These are phyloP conservation scores for Brachyhypopomus occidentalis DNA, from an alignment of 2,113 vertebrate species.

Conservation along the genomic window DNA sequence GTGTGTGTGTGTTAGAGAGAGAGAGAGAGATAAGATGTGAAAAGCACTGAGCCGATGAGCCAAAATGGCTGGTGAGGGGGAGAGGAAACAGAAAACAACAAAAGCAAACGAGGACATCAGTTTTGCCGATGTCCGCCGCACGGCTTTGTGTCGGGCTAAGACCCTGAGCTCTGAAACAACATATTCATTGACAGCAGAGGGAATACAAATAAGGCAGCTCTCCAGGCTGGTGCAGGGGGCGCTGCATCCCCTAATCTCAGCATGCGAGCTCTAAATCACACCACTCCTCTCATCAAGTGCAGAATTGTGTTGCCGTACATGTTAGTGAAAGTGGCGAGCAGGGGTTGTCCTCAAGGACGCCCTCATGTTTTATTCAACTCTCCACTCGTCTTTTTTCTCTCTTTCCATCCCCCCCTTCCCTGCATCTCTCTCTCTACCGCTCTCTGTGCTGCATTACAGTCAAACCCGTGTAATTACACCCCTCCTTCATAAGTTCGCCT, in stretches of 20 bases:
- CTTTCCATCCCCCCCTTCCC: neutral
- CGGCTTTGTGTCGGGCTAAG: slow-evolving; percentile 2
- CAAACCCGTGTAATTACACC: slow-evolving; percentile 36
- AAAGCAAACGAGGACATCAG: neutral
- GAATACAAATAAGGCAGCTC: slow-evolving; percentile 46
- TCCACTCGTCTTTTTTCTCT: slow-evolving; percentile 28
- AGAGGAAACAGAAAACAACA: neutral
- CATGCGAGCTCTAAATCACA: slow-evolving; percentile 48
- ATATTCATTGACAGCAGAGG: slow-evolving; percentile 47
- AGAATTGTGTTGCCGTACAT: slow-evolving; percentile 55
- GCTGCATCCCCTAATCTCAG: slow-evolving; percentile 51
- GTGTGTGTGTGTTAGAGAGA: too few relatives aligned
- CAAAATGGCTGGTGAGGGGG: neutral
- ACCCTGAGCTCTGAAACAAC: slow-evolving; percentile 37
- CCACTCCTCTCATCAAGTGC: slow-evolving; percentile 50
- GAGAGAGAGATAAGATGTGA: neutral
- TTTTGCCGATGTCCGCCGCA: neutral
- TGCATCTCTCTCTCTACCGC: neutral
- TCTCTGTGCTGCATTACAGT: slow-evolving; percentile 25
- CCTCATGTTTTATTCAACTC: slow-evolving; percentile 49
- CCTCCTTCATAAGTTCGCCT: slow-evolving; percentile 22
- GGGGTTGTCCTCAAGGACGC: slow-evolving; percentile 44
- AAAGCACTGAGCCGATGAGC: neutral
- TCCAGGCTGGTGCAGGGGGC: neutral
- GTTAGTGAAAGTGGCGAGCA: slow-evolving; percentile 44